These are phyloP conservation scores for Harlomillsia oculata DNA, from an alignment of 1,140 invertebrate genomes.

Conservation along the genomic window DNA sequence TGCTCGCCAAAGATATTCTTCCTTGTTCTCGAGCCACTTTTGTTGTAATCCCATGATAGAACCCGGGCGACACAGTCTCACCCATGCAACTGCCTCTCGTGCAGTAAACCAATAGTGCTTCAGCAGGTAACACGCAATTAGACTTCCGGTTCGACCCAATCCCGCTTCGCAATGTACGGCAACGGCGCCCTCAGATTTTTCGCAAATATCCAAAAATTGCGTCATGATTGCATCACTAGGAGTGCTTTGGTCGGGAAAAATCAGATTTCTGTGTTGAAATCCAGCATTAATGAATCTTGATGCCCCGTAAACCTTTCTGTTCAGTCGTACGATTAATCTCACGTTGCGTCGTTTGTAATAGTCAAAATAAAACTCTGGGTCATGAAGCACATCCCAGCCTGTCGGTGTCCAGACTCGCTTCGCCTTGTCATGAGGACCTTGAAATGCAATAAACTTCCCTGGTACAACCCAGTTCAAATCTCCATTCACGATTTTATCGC, in stretches of 20 bases:
- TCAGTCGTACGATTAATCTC: constrained; percentile 82
- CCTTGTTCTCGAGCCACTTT: constrained; percentile 74
- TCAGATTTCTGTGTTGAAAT: constrained; percentile 90
- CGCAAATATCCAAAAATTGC: constrained; percentile 80
- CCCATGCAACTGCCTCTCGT: constrained; percentile 90
- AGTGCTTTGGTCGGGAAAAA: constrained; percentile 93
- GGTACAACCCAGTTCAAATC: constrained; percentile 99
- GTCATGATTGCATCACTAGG: constrained; percentile 83
- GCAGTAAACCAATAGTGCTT: constrained; percentile 93
- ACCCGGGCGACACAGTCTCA: constrained; percentile 94
- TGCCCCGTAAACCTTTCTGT: constrained; percentile 93
- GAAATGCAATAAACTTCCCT: constrained; percentile 94
- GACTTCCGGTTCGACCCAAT: constrained; percentile 86
- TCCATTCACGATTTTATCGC: constrained; percentile 94
- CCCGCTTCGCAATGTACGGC: constrained; percentile 99
- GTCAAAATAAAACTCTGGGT: constrained; percentile 89
- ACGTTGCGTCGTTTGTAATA: constrained; percentile 90
- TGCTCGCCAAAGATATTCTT: constrained; percentile 29
- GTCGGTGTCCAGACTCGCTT: constrained; percentile 76
- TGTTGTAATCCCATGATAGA: constrained; percentile 97
- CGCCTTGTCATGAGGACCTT: constrained; percentile 87
- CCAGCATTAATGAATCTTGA: constrained; percentile 79
- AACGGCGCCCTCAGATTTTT: constrained; percentile 77
- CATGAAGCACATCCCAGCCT: constrained; percentile 87
- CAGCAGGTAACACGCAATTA: constrained; percentile 98